Percentiles rank a stretch among this genome's conserved stretches.
Conservation (phyloP, 2,113 vertebrate species). For the Albula glossodonta region DNA sequence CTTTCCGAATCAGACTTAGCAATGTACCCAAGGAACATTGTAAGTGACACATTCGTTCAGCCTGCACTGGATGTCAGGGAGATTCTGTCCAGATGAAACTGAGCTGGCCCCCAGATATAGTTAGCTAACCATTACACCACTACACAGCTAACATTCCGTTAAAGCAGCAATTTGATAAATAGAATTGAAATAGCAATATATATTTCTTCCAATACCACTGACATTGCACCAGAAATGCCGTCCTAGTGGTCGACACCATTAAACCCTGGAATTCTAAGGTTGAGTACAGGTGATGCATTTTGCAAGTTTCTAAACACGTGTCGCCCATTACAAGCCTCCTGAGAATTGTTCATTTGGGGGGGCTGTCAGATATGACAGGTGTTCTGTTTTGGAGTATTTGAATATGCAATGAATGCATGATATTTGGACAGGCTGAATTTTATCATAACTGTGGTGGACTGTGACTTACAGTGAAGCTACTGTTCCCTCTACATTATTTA, state of each 20-base stretch:
- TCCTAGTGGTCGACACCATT: neutral
- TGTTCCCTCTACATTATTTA: constrained; percentile 24
- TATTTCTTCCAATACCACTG: neutral
- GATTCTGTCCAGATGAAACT: neutral
- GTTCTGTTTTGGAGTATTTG: too few relatives aligned
- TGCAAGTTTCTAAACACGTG: too few relatives aligned
- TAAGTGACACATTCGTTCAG: neutral
- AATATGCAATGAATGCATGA: neutral
- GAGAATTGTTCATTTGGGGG: too few relatives aligned
- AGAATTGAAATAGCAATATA: neutral
- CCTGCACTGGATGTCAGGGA: neutral
- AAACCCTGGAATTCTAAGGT: neutral
- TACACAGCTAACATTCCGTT: neutral
- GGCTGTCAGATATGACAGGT: too few relatives aligned
- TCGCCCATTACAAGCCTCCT: too few relatives aligned
- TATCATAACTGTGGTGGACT: neutral
- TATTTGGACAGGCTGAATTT: neutral
- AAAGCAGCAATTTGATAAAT: neutral
- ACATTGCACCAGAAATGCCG: neutral
- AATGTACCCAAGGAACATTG: neutral
- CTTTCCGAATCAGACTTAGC: neutral
- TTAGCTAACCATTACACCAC: neutral
- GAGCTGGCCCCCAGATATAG: neutral
- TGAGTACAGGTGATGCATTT: neutral
- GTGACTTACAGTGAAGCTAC: neutral